phyloP scores from a whole-genome alignment of 2,888 invertebrate species.

The Drosophila tanythrix region DNA sequence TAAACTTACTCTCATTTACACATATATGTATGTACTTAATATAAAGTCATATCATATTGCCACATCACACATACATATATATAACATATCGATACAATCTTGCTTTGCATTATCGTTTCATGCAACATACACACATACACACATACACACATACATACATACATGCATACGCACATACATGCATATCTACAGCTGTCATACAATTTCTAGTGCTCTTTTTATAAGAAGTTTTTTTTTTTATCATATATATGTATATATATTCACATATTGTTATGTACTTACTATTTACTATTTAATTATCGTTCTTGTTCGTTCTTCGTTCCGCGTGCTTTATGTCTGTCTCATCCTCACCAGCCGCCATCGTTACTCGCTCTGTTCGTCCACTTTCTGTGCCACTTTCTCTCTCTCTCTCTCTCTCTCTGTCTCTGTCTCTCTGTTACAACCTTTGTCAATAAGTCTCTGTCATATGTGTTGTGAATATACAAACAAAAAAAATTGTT shows the following conservation, averaged over 20 bases:
- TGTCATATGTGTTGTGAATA: slow-evolving; percentile 49
- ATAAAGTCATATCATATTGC: slow-evolving; percentile 12
- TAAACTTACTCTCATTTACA: slow-evolving; percentile 18
- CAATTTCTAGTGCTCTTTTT: slow-evolving; percentile 6
- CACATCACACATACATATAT: slow-evolving; percentile 9
- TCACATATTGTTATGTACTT: slow-evolving; percentile 24
- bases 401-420: slow-evolving; percentile 6
- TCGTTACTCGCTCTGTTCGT: slow-evolving; percentile 26
- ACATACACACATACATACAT: background rate
- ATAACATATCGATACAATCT: slow-evolving; percentile 22
- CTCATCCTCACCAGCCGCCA: slow-evolving; percentile 33
- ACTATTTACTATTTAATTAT: slow-evolving; percentile 27
- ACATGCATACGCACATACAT: background rate
- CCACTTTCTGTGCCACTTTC: slow-evolving; percentile 1
- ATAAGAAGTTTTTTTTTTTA: slow-evolving; percentile 8
- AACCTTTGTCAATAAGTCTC: slow-evolving; percentile 10
- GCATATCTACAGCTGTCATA: slow-evolving; percentile 10
- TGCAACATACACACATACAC: background rate
- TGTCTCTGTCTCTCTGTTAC: slow-evolving; percentile 9
- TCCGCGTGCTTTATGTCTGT: slow-evolving; percentile 38
- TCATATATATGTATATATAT: slow-evolving; percentile 7
- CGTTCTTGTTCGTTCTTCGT: slow-evolving; percentile 36
- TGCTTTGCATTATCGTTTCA: slow-evolving; percentile 23
- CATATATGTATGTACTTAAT: slow-evolving; percentile 9
- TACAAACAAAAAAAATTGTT: slow-evolving; percentile 31